Base-by-base conservation (phyloP, 2,888 invertebrate species). In the Ichneumoninae sp. region DNA sequence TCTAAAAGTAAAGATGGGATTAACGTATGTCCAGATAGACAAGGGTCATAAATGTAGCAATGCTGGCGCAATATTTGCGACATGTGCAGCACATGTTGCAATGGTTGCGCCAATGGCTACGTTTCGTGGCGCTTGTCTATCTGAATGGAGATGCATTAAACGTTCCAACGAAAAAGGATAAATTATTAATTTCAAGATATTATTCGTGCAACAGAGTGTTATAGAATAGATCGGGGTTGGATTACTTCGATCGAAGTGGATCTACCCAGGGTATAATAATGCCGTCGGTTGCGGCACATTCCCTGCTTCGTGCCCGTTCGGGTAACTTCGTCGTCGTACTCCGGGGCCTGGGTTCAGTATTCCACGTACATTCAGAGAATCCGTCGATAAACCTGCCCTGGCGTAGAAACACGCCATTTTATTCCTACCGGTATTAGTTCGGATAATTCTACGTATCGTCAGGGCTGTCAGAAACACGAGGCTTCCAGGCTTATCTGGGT, bases 271-370 rank as follows among this genome's bases (percentile, higher is more conserved):
- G 82, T 69, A 72, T 70, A 83, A 82, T 80, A 40, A 65, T 40
- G 60, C 30, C 62, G 71, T 84, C 75, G 80, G 69, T 33, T 16
- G 30, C 72, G 80, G 74, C 82, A 74, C 82, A 78, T 84, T 86
- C 30, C 60, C 77, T 22, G 79, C 87, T 87, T 91, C 91, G 91
- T 87, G 87, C 44, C 68, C n/a, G 78, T 65, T 91, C 91, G 91
- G 87, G 44, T 26, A 87, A 87, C 80, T 89, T 86, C 91, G 90
- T 83, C 81, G 81, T 78, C 47, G 86, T 86, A 89, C 84, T 87
- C 84, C 89, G 90, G 91, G 90, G 88, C 90, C 90, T 90, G 90
- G 88, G 88, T 88, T 87, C 87, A 87, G 86, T 89, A 82, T 86
- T 89, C 72, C 86, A 87, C 87, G 88, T 83, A 86, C 86, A 87